A percentile compares a stretch with the other conserved stretches of the same genome.
Conservation (phyloP, 2,797 vertebrate genomes). For the Poecilia wingei region DNA sequence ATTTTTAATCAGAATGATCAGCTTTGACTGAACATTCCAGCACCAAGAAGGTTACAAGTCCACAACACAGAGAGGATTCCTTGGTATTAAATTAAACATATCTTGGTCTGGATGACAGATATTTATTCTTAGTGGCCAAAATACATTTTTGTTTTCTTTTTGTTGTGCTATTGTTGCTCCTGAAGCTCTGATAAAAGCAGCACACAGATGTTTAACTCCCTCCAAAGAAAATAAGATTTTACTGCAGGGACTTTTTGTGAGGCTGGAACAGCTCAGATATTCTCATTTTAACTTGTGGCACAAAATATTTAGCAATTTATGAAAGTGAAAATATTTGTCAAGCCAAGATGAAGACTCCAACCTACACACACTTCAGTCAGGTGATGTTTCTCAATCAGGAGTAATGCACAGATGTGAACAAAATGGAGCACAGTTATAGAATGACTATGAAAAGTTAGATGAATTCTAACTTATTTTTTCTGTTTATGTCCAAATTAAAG, state of each 20-base stretch:
- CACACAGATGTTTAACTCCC: constrained; percentile 3
- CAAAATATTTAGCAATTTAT: neutral
- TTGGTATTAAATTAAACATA: constrained; percentile 14
- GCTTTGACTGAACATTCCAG: constrained; percentile 20
- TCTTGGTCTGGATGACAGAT: constrained; percentile 12
- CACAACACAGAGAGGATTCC: constrained; percentile 11
- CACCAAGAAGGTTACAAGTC: constrained; percentile 19
- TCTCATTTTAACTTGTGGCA: neutral
- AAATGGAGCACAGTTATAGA: neutral
- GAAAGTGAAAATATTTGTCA: neutral
- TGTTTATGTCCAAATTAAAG: neutral
- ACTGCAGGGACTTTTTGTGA: neutral
- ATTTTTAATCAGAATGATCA: constrained; percentile 33
- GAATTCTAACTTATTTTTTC: neutral
- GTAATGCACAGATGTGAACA: neutral
- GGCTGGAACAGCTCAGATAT: neutral
- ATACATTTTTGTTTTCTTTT: neutral
- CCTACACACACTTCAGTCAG: neutral
- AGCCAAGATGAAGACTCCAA: neutral
- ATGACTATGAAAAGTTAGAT: neutral
- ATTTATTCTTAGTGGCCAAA: neutral
- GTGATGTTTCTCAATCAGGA: neutral
- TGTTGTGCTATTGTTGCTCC: constrained; percentile 12
- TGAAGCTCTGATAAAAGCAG: constrained; percentile 23
- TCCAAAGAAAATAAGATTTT: constrained; percentile 37